Base-by-base conservation (phyloP, 2,888 invertebrate genomes). In the Opisthograptis luteolata region DNA sequence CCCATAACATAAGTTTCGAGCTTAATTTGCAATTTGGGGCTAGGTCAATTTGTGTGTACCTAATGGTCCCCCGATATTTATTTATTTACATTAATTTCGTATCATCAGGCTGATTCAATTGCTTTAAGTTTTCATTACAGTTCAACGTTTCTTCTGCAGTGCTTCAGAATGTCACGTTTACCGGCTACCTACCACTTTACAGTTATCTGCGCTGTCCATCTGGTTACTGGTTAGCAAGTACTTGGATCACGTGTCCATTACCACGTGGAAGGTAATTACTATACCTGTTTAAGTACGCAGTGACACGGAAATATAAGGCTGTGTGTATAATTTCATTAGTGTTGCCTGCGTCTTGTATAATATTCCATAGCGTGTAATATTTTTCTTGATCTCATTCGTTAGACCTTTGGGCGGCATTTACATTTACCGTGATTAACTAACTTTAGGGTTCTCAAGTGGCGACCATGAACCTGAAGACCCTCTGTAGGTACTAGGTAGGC, bases 241-340 rank as follows among this genome's bases (percentile, higher is more conserved):
- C 41, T 22, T 12, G 30, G 10, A 14, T 41, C 41, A 47, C 41
- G 41, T 41, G 41, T 10, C 2, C 19, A 13, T 22, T 9, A 17
- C 28, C 40, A 48, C 48, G 48, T 41, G 41, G 41, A 17, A n/a
- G 37, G 9, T 28, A 13, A 31, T 37, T 37, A 45, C 24, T 32
- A 12, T 20, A 12, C 34, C 14, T 6, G 32, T 32, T 27, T 32
- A 12, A 14, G 27, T 40, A 40, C 47, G 17, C 3, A 19, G 2
- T 20, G 27, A 32, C 34, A 47, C 22, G 28, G 27, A 20, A 22
- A 35, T 22, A 12, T 27, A 35, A 50, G 36, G 50, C 36, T 41
- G 19, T 6, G 22, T 19, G 15, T 31, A 40, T 28, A 41, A 14
- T 41, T 37, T 8, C 25, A 5, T 12, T 28, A 1, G 8, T n/a